phyloP scores from a whole-genome alignment of 2,888 invertebrate genomes.

The Timandra comae region DNA sequence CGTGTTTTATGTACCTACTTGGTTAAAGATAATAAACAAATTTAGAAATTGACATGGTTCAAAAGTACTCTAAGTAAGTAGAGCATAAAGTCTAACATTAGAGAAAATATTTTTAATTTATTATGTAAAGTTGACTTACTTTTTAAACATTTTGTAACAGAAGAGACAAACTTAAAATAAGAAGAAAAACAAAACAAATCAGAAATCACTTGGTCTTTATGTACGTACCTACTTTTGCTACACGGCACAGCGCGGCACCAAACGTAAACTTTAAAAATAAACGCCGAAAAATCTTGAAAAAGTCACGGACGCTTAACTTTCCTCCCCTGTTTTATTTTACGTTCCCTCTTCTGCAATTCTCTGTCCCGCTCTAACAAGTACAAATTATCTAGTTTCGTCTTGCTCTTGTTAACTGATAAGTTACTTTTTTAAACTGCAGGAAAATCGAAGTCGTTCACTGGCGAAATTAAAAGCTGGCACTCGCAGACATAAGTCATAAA shows the following conservation, averaged over 20 bases:
- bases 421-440: conserved; percentile 73
- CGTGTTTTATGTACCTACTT: no score
- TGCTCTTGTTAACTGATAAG: conserved; percentile 68
- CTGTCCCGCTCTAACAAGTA: conserved; percentile 25
- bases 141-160: no score
- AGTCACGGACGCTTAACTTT: conserved; percentile 78
- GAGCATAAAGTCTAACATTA: no score
- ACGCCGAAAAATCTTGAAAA: conserved; percentile 73
- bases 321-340: conserved; percentile 75
- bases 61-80: no score
- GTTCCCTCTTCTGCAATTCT: conserved; percentile 60
- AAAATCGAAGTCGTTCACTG: conserved; percentile 69
- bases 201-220: conserved; percentile 58
- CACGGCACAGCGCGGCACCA: conserved; percentile 45
- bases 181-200: conserved; percentile 59
- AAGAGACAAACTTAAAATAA: conserved; percentile 29
- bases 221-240: conserved; percentile 22
- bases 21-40: no score
- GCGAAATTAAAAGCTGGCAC: conserved; percentile 71
- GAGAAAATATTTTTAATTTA: no score
- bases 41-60: no score
- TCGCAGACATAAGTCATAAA: conserved; percentile 71
- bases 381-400: conserved; percentile 37
- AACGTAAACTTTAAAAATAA: conserved; percentile 72
- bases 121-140: no score